A percentile compares a stretch with the other conserved stretches of the same genome.
phyloP scores from a whole-genome alignment of 1,140 invertebrate genomes.

The Drosophila arawakana region DNA sequence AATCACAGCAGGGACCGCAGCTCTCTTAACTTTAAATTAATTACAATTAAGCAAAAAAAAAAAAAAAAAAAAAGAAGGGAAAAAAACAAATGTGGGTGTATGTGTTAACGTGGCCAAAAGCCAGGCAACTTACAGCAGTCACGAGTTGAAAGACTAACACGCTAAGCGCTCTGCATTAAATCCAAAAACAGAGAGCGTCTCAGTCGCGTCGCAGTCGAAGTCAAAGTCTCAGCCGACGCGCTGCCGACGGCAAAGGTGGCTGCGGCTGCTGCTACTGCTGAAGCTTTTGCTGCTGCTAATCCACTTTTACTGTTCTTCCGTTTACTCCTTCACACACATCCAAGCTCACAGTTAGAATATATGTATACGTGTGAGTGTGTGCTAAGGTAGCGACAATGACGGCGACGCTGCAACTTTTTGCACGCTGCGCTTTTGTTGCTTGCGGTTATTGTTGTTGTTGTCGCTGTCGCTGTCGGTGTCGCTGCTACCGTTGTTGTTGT shows the following conservation, averaged over 20 bases:
- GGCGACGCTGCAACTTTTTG: conserved; percentile 27
- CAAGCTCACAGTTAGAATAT: neutral
- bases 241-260: conserved; percentile 38
- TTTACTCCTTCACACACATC: conserved; percentile 20
- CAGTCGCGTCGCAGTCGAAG: conserved; percentile 3
- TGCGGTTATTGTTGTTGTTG: conserved; percentile 32
- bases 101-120: conserved; percentile 27
- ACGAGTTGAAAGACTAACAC: conserved; percentile 63
- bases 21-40: conserved; percentile 41
- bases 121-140: conserved; percentile 62
- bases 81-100: conserved; percentile 3
- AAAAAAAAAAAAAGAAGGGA: conserved; percentile 2
- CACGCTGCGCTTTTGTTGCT: conserved; percentile 54
- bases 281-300: conserved; percentile 61
- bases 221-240: conserved; percentile 35
- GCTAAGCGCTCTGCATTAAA: conserved; percentile 59
- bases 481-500: conserved; percentile 23
- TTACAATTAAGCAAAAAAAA: conserved; percentile 39
- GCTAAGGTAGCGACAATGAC: conserved; percentile 43
- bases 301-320: conserved; percentile 65
- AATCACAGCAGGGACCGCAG: conserved; percentile 27
- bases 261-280: conserved; percentile 47
- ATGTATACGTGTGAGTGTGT: conserved; percentile 1
- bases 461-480: conserved; percentile 29
- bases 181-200: conserved; percentile 41